A percentile compares a stretch with the other conserved stretches of the same genome.
These are phyloP conservation scores for Drosophila infuscata DNA, from an alignment of 2,888 invertebrate species.

Conservation along the genomic window DNA sequence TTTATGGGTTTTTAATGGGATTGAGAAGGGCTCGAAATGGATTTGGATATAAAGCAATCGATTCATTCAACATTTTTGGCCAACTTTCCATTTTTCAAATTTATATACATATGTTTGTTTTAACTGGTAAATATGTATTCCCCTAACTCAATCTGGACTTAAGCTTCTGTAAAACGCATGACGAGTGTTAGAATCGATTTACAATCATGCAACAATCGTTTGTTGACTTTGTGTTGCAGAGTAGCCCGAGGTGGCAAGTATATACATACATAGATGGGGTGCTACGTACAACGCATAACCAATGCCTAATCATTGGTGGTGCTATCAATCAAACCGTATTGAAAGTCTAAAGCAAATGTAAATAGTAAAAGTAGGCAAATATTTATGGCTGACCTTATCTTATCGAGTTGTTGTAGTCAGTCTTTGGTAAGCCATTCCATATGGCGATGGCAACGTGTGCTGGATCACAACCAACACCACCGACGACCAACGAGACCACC, in stretches of 20 bases:
- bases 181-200: neutral
- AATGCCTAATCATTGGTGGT: slow-evolving; percentile 29
- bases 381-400: slow-evolving; percentile 46
- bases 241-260: neutral
- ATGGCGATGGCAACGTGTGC: slow-evolving; percentile 30
- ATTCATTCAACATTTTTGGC: slow-evolving; percentile 13
- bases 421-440: slow-evolving; percentile 36
- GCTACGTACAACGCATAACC: slow-evolving; percentile 22
- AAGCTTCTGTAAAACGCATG: neutral
- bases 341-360: slow-evolving; percentile 49
- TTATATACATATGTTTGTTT: neutral
- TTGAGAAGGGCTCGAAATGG: slow-evolving; percentile 10
- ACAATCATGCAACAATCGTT: neutral
- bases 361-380: slow-evolving; percentile 33
- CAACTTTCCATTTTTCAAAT: slow-evolving; percentile 50
- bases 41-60: slow-evolving; percentile 45
- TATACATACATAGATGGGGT: slow-evolving; percentile 14
- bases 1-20: slow-evolving; percentile 35
- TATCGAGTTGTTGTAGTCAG: slow-evolving; percentile 32
- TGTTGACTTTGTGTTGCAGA: neutral
- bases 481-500: neutral
- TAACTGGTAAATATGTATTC: neutral
- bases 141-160: neutral
- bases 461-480: slow-evolving; percentile 22
- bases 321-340: slow-evolving; percentile 59